Conservation (phyloP, 2,113 vertebrate species). For the Tor tambroides region DNA sequence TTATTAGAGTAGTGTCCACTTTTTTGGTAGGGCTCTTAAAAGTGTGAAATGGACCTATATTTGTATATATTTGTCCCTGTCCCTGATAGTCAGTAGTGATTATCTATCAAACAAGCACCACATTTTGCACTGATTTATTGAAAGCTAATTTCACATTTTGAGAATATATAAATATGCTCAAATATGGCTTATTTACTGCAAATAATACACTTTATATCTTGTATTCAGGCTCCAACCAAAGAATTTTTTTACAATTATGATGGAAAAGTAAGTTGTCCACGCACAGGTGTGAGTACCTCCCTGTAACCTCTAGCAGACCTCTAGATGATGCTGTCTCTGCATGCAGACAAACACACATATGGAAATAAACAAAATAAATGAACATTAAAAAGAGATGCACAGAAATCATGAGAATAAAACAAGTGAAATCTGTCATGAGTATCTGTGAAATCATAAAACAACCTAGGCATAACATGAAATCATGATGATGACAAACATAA, state of each 20-base stretch:
- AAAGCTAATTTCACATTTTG: neutral
- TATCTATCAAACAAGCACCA: no score
- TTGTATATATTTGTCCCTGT: neutral
- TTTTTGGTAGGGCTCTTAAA: no score
- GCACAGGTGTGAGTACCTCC: constrained; percentile 48
- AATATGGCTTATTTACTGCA: neutral
- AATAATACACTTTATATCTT: neutral
- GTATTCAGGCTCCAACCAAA: neutral
- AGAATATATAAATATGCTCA: neutral
- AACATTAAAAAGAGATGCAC: constrained; percentile 62
- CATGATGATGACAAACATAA: constrained; percentile 29
- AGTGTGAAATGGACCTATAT: neutral
- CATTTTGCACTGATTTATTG: no score
- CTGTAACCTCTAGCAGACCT: constrained; percentile 29
- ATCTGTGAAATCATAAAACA: constrained; percentile 8
- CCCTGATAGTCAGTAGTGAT: neutral
- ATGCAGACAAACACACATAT: no score
- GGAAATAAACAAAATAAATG: no score
- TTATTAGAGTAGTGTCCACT: no score
- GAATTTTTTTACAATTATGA: neutral
- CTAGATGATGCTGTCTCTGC: constrained; percentile 48
- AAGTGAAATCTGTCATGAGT: constrained; percentile 4
- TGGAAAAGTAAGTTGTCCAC: neutral
- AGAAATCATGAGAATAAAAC: constrained; percentile 54
- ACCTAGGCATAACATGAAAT: constrained; percentile 31